Evolutionary conservation across 2,113 vertebrate genomes (phyloP), one percentile per base, ranked within the genome.

Genomic region (Heterocephalus glaber): DNA sequence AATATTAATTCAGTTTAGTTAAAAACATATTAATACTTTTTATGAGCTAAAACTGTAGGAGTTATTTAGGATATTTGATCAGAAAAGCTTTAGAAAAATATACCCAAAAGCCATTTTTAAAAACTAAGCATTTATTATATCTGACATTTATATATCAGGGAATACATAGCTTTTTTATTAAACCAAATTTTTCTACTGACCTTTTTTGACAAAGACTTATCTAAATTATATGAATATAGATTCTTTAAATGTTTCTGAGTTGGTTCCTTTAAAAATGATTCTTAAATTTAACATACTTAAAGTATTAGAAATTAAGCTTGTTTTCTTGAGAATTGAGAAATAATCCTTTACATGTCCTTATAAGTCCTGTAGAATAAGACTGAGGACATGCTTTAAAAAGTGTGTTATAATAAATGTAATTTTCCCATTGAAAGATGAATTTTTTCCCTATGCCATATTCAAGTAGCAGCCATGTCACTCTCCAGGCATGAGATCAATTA

Each of bases 1-100:
- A 89, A 81, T 89, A 92, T 72, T 66, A 20, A 80, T 86, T 96
- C 19, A 66, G 16, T 94, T 85, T 72, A 74, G 2, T 60, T 79
- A 86, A 79, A 68, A 38, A 82, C 17, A 94, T 20, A 77, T 44
- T 47, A n/a, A 63, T 1, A 70, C 54, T 35, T 72, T 89, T 61
- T 33, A 92, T 86, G 63, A 63, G n/a, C 13, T 68, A 20, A 54
- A 90, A 12, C 22, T 61, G 76, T 83, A 58, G 47, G 14, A 80
- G 28, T 91, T 83, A 87, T 82, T 86, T 82, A 52, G 68, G 24
- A 28, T 80, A 60, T 83, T 91, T 44, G 9, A 63, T 86, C 56
- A 61, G 49, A 90, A 94, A 87, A 5, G 1, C 7, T 66, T 52
- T 56, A 49, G 52, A 16, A 47, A 22, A 76, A 26, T 3, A 72